Base-by-base conservation (phyloP, 2,113 vertebrate genomes). In the Prinia subflava region DNA sequence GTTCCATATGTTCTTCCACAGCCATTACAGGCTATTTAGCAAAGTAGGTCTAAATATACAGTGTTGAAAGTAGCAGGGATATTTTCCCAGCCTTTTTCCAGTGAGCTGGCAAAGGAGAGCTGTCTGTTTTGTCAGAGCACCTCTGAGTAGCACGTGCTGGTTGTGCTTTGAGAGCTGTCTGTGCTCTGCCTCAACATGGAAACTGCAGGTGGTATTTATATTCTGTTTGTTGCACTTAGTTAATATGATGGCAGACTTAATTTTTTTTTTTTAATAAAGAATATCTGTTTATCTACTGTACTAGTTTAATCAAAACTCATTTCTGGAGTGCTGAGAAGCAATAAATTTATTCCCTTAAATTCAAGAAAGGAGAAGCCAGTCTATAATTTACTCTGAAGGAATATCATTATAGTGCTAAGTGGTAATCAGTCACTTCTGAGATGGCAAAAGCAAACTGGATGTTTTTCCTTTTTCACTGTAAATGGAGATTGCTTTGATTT, bases 341-440 rank as follows among this genome's bases (percentile, higher is more conserved):
- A 70, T 88, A 65, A 50, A 91, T 89, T 84, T 79, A 79, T 88
- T 93, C 94, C 63, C 88, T 92, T 62, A 87, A 62, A 73, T 92
- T 90, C 21, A 78, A 49, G 82, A 76, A 78, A 89, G 56, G 63
- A 89, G 83, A 93, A 91, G 20, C 47, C 9, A 27, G 93, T 93
- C 96, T 96, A 19, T 97, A 94, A 97, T 97, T 97, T 97, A 78
- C 87, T 90, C 60, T 60, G 81, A 96, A 97, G 95, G 92, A 95
- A 65, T 91, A 76, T 78, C 42, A 91, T 96, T 97, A 67, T 94
- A 76, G 67, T 37, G 63, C 79, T 76, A 73, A 95, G 83, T 96
- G 76, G 49, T 94, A 95, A 95, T 91, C 95, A 95, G 87, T 90
- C 96, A 94, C 80, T 97, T 92, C n/a, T 82, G 91, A 78, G 63